A percentile compares a stretch with the other conserved stretches of the same genome.
Evolutionary conservation across 2,888 invertebrate genomes (phyloP).

Genomic region (Andrena camellia): DNA sequence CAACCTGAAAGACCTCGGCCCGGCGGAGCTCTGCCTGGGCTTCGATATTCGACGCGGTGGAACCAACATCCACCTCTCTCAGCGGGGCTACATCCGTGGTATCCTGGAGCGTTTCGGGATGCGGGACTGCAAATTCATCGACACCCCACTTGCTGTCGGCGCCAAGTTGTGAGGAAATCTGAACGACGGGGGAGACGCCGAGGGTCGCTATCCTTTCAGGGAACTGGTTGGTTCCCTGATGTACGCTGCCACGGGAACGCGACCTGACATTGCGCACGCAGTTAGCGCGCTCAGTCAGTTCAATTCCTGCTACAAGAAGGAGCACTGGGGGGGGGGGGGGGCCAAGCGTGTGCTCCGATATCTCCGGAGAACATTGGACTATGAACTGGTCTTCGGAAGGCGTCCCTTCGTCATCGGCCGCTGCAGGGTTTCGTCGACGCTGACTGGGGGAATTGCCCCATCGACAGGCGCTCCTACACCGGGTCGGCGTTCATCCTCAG

Average conservation of each 20-base stretch:
- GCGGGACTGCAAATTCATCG: neutral
- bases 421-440: neutral
- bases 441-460: neutral
- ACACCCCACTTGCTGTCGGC: neutral
- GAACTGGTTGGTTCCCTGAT: slow-evolving; percentile 1
- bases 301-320: neutral
- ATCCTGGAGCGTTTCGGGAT: neutral
- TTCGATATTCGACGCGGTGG: neutral
- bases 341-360: slow-evolving; percentile 28
- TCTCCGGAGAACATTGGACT: slow-evolving; percentile 8
- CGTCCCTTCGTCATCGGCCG: too few species aligned
- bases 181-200: neutral
- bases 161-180: neutral
- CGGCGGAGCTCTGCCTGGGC: neutral
- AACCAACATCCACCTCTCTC: neutral
- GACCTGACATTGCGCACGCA: neutral
- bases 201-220: neutral
- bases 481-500: neutral
- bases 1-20: neutral
- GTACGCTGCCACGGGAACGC: neutral
- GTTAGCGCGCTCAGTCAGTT: slow-evolving; percentile 53
- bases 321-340: slow-evolving; percentile 7
- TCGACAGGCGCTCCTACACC: neutral
- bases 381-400: neutral
- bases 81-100: neutral